A percentile compares a stretch with the other conserved stretches of the same genome.
Conservation (phyloP, 2,113 vertebrate genomes). For the Oncorhynchus masou region DNA sequence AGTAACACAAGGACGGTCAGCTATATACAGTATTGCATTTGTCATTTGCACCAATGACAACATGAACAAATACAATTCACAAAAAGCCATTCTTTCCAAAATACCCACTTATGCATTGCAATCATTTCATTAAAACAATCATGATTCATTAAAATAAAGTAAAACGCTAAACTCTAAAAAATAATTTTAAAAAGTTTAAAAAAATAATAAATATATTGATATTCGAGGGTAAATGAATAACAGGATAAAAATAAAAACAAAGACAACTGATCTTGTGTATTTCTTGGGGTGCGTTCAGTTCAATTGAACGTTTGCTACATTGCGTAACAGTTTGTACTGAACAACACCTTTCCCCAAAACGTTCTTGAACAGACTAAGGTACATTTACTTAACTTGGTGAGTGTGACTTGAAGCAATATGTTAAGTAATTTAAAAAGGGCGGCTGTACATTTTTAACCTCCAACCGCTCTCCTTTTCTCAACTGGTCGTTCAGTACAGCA, state of each 20-base stretch:
- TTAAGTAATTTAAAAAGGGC: background rate
- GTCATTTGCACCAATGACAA: background rate
- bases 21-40: background rate
- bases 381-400: too few species aligned
- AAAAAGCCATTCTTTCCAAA: background rate
- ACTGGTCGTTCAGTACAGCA: background rate
- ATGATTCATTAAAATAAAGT: background rate
- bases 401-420: too few species aligned
- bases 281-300: too few species aligned
- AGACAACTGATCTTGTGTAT: too few species aligned
- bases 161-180: background rate
- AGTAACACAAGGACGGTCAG: background rate
- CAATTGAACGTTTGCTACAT: background rate
- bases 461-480: background rate
- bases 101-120: background rate
- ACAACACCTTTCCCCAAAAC: too few species aligned
- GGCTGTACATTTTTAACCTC: background rate
- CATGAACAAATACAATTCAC: background rate
- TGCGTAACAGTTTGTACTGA: too few species aligned
- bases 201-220: background rate
- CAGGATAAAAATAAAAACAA: background rate
- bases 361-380: too few species aligned
- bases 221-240: background rate
- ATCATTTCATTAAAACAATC: background rate
- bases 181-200: background rate